Percentiles rank a stretch among this genome's conserved stretches.
Conservation (phyloP, 2,888 invertebrate genomes). For the Podabrus alpinus region DNA sequence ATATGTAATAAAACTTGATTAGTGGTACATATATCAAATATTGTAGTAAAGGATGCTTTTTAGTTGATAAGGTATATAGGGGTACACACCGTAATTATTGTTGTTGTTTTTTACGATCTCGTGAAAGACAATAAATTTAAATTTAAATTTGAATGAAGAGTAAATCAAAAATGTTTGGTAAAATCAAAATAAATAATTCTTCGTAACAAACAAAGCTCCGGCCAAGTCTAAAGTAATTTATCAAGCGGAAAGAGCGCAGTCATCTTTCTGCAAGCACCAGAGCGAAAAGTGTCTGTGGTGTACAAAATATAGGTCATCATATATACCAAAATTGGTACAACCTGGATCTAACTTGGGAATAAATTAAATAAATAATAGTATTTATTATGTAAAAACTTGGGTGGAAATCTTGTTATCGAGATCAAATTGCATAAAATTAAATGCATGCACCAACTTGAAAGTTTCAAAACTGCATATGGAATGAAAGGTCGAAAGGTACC, state of each 20-base stretch:
- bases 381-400: not conserved
- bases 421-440: not conserved
- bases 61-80: not conserved
- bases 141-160: slow-evolving; percentile 4
- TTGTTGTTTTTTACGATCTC: not conserved
- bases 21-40: not conserved
- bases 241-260: slow-evolving; percentile 32
- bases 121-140: not conserved
- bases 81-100: not conserved
- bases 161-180: not conserved
- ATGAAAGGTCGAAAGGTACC: slow-evolving; percentile 1
- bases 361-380: not conserved
- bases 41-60: not conserved
- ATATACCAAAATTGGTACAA: slow-evolving; percentile 16
- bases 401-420: not conserved
- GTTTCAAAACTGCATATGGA: slow-evolving; percentile 11
- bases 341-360: slow-evolving; percentile 10
- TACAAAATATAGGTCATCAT: slow-evolving; percentile 23
- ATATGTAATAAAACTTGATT: not conserved
- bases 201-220: slow-evolving; percentile 29
- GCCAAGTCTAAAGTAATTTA: slow-evolving; percentile 32
- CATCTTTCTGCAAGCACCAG: slow-evolving; percentile 31
- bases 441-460: not conserved
- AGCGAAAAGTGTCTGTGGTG: slow-evolving; percentile 23
- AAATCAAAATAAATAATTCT: slow-evolving; percentile 23